Percentiles rank a stretch among this genome's conserved stretches.
Evolutionary conservation across 2,113 vertebrate genomes (phyloP).

Genomic region (Abramis brama): DNA sequence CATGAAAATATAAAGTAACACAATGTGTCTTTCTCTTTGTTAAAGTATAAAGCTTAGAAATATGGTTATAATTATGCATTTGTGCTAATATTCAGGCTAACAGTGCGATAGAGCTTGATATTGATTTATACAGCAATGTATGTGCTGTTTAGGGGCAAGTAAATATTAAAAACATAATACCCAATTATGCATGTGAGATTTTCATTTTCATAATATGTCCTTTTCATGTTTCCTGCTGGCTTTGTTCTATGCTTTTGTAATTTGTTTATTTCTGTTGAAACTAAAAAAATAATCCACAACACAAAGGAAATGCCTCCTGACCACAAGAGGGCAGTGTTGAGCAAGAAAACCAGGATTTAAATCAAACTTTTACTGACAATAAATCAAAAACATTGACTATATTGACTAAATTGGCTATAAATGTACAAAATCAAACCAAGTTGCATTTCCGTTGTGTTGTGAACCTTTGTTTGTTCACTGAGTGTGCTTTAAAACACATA

Average conservation of each 20-base stretch:
- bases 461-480: no score
- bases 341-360: neutral
- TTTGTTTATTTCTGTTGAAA: neutral
- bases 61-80: no score
- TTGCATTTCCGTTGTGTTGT: neutral
- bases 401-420: neutral
- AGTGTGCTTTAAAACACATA: no score
- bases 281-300: neutral
- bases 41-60: no score
- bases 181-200: neutral
- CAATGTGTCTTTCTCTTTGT: no score
- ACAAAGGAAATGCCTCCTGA: neutral
- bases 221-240: neutral
- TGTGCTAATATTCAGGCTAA: no score
- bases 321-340: neutral
- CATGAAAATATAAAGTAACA: no score
- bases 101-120: no score
- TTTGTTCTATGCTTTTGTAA: neutral
- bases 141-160: no score
- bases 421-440: neutral
- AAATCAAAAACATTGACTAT: neutral
- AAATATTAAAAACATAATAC: no score
- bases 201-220: neutral
- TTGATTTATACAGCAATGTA: no score
- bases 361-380: neutral